Conservation (phyloP, 1,140 invertebrate genomes). For the Spodoptera frugiperda region DNA sequence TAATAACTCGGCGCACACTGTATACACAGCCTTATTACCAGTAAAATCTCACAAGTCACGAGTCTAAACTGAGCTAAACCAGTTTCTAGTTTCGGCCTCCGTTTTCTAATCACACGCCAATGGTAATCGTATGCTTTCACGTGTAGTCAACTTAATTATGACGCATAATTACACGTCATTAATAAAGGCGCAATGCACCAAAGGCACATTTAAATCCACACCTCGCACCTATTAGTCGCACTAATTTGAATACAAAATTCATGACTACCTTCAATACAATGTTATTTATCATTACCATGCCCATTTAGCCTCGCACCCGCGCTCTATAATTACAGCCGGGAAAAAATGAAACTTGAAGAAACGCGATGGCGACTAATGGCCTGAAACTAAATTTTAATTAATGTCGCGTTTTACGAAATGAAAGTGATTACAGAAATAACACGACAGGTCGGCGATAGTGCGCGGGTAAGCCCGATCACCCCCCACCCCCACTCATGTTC, state of each 20-base stretch:
- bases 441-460: slow-evolving; percentile 71
- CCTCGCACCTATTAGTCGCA: slow-evolving; percentile 75
- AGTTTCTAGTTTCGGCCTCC: slow-evolving; percentile 73
- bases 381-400: slow-evolving; percentile 87
- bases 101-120: slow-evolving; percentile 81
- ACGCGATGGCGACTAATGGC: slow-evolving; percentile 84
- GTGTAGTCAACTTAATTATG: slow-evolving; percentile 43
- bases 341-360: slow-evolving; percentile 83
- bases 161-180: slow-evolving; percentile 59
- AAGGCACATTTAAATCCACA: slow-evolving; percentile 72
- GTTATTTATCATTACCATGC: slow-evolving; percentile 83
- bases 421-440: slow-evolving; percentile 84
- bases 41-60: slow-evolving; percentile 85
- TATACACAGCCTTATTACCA: slow-evolving; percentile 85
- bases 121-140: slow-evolving; percentile 47
- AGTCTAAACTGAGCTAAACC: slow-evolving; percentile 77
- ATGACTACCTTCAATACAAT: slow-evolving; percentile 76
- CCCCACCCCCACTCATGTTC: slow-evolving; percentile 66
- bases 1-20: slow-evolving; percentile 82
- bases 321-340: slow-evolving; percentile 80
- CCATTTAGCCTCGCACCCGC: slow-evolving; percentile 81
- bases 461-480: slow-evolving; percentile 48
- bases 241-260: slow-evolving; percentile 84
- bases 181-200: slow-evolving; percentile 71
- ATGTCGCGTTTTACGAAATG: slow-evolving; percentile 84